Base-by-base conservation (phyloP, 2,797 vertebrate species). In the Semotilus atromaculatus region DNA sequence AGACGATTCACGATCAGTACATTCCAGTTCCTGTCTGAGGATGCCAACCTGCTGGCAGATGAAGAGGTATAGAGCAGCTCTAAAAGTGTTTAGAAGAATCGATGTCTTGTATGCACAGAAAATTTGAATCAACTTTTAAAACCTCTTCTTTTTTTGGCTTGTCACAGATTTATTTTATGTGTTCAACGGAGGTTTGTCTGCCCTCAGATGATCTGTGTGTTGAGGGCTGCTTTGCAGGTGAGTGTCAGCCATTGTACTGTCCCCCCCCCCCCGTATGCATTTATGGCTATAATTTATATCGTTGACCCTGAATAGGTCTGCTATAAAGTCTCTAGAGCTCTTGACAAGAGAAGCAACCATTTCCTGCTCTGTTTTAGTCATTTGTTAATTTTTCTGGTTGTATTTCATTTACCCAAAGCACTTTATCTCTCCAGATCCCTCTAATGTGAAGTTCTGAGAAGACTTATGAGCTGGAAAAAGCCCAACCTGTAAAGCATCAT, bases 161-260 rank as follows among this genome's bases (percentile, higher is more conserved):
- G 40, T 71, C 75, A 81, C 91, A 96, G 95, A 93, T 96, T 88
- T 95, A 96, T 92, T 95, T 96, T 86, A 96, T 96, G 95, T 96
- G 95, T 89, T 95, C 95, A 1, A 95, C 95, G 58, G 95, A 96
- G 90, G 92, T 95, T 86, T 96, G 95, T 88, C 94, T 93, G 0
- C 92, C 92, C 3, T 90, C 66, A 43, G 93, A 95, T 1, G 93
- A 93, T 26, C 93, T 91, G 1, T 96, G 95, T 88, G 88, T 95
- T 1, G 95, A 96, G 74, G 95, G 95, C 86, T 96, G 95, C 91
- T 93, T 96, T 72, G 89, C 89, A 71, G 73, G 90, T 88, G 72
- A 89, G 88, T 88, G 53, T 62, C 34, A 29, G 5, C 19, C 36
- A 8, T 66, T 64, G 11, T n/a, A n/a, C 26, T 26, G 36, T 5